Base-by-base conservation (phyloP, 2,888 invertebrate species). In the Phengaris arion region DNA sequence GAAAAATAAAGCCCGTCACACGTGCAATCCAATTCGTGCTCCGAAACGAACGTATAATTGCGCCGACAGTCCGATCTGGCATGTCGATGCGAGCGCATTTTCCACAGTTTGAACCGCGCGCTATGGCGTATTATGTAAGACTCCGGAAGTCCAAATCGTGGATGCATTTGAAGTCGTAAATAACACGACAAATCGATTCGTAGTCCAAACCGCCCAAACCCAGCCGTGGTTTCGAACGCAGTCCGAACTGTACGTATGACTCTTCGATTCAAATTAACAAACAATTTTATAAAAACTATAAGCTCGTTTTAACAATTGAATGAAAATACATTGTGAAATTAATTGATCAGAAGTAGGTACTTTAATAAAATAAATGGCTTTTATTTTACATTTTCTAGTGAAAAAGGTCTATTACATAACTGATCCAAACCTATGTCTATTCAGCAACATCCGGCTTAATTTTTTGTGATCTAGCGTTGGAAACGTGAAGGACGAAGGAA, bases 401-500 rank as follows among this genome's bases (percentile, higher is more conserved):
- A 64, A 35, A 64, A 45, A 64, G 35, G 45, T 64, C 64, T 64
- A 64, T 13, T 45, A 35, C 22, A 35, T 64, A 35, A 12, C 35
- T 13, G 35, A 45, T 64, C 45, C 64, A 13, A 35, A 64, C 12
- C 64, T 64, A 64, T 64, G 12, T 45, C 64, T 64, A 64, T 45
- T 35, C 10, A 52, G 52, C 35, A 64, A 64, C 35, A 64, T 45
- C 64, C 6, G 35, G 35, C 35, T 64, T 35, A 10, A 64, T 64
- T 22, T 35, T 1, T 8, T 6, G 64, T 64, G 64, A 52, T 13
- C 35, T 72, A 72, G 72, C 22, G 54, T 54, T 72, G 22, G 52
- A 72, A 72, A 54, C 48, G 51, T 52, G 72, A 70, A 51, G 70
- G 22, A 70, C 15, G 70, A 54, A 73, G 72, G 48, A 46, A 46